These are phyloP conservation scores for Poeciliopsis turneri DNA, from an alignment of 2,797 vertebrate genomes.

Conservation along the genomic window DNA sequence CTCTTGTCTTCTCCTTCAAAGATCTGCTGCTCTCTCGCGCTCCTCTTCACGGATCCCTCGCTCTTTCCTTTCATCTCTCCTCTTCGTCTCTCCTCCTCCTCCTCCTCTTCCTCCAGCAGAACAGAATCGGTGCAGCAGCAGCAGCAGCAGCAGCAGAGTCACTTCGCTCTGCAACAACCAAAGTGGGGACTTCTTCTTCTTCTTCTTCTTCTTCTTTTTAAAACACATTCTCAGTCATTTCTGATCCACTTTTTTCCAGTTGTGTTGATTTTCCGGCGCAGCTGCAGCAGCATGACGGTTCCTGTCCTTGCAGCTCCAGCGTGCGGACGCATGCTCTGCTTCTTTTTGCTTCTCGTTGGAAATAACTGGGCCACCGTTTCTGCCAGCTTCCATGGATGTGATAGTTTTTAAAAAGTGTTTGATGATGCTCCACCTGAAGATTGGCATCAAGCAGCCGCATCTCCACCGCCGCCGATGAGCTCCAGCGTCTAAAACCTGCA, in stretches of 20 bases:
- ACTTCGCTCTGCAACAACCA: slow-evolving; percentile 48
- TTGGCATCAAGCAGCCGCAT: not conserved
- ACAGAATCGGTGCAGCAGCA: slow-evolving; percentile 27
- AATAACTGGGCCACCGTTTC: slow-evolving; percentile 30
- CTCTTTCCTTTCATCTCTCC: slow-evolving; percentile 48
- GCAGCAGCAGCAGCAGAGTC: slow-evolving; percentile 58
- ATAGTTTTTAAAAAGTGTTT: slow-evolving; percentile 21
- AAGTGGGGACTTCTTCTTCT: slow-evolving; percentile 50
- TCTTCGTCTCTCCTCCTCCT: slow-evolving; percentile 14
- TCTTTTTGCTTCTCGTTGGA: slow-evolving; percentile 20
- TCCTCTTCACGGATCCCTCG: slow-evolving; percentile 37
- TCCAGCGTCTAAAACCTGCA: slow-evolving; percentile 7
- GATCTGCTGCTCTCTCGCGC: slow-evolving; percentile 20
- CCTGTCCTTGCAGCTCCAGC: slow-evolving; percentile 32
- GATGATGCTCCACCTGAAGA: slow-evolving; percentile 1
- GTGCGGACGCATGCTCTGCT: slow-evolving; percentile 1
- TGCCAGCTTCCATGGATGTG: slow-evolving; percentile 14
- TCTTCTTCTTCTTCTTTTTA: not conserved
- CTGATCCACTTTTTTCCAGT: slow-evolving; percentile 17
- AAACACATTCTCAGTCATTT: slow-evolving; percentile 3
- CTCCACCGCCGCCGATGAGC: not conserved
- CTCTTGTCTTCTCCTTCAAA: slow-evolving; percentile 31
- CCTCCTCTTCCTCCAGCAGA: slow-evolving; percentile 45
- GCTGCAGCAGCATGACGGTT: slow-evolving; percentile 11
- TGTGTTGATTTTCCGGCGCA: not conserved